Base-by-base conservation (phyloP, 2,888 invertebrate species). In the Axea sp. region DNA sequence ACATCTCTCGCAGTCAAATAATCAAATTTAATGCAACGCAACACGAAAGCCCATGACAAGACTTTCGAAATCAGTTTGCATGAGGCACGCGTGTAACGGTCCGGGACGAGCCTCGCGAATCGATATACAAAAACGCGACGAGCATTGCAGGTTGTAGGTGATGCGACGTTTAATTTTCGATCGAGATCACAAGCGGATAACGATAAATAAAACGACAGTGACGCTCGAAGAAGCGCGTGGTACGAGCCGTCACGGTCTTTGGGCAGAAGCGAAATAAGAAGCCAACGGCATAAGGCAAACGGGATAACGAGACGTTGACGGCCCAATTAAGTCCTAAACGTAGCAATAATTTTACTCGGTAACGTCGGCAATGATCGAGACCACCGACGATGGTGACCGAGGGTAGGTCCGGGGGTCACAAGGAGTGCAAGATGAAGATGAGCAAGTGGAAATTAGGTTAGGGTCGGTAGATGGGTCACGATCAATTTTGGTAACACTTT, bases 301-400 rank as follows among this genome's bases (percentile, higher is more conserved):
- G 73, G 78, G 80, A 80, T 83, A 85, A 84, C 84, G 82, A 84
- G 83, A 83, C 83, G 82, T 80, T 84, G 85, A 86, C 84, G 82
- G 81, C 77, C 84, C 83, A 86, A 86, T 86, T 86, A 85, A 83
- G 79, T 82, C 80, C 82, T 83, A 83, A 82, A 81, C 78, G 78
- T 74, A 76, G 77, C 77, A 80, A 82, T 82, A 79, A 81, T 80
- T 81, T 74, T 72, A 60, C 75, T 73, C 73, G 55, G 35, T 75
- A 65, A 73, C 62, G 60, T 41, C 55, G 59, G 26, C 67, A 41
- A 39, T 47, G 47, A 62, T 71, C 62, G 49, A 64, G 69, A 74
- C 74, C 69, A 68, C 68, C 68, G 73, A 31, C 53, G 62, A 43
- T 19, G 55, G 15, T 15, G 24, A 33, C 19, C 47, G 9, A 19